Evolutionary conservation across 2,113 vertebrate genomes (phyloP), one percentile per base, ranked within the genome.

Genomic region (Todiramphus saurophagus): DNA sequence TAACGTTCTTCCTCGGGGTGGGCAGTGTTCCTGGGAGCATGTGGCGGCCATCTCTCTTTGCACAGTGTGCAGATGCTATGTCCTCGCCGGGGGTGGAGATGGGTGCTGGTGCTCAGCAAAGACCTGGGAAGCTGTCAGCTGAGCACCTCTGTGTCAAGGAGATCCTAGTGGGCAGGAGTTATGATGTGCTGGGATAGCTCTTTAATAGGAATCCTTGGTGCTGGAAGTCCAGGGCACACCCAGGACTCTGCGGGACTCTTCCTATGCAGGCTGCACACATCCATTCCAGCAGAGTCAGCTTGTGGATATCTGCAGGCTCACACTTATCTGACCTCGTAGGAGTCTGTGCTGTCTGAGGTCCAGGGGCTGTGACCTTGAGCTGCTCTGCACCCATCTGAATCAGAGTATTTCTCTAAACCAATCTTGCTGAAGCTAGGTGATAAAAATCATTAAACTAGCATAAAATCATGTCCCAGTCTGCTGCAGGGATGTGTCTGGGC

Each of bases 401-500:
- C 17, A 13, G 18, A 80, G 11, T 9, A 19, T 43, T 62, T 77
- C 41, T 55, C 53, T 86, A 41, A 86, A 66, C 3, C 31, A 31
- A 63, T 19, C 28, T 90, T 58, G 24, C 20, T 10, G 11, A n/a
- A 55, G 35, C 6, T 78, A 44, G 60, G 13, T 44, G 58, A 46
- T 44, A 25, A 79, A 77, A 83, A 79, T 48, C 41, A 24, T 35
- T 76, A 56, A 16, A 17, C 13, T 59, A 59, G 5, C n/a, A 63
- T 17, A 25, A 73, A 56, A 16, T 58, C 1, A 0, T 39, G 13
- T n/a, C n/a, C 28, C 0, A 0, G 2, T 15, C 18, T 0, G 0
- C 14, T 56, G 33, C 1, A 0, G n/a, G 39, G 27, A 8, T 50
- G 14, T 21, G 7, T 18, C 43, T 66, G 21, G 28, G n/a, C 41